Evolutionary conservation across 1,140 invertebrate species (phyloP).

Genomic region (Notospermus geniculatus): DNA sequence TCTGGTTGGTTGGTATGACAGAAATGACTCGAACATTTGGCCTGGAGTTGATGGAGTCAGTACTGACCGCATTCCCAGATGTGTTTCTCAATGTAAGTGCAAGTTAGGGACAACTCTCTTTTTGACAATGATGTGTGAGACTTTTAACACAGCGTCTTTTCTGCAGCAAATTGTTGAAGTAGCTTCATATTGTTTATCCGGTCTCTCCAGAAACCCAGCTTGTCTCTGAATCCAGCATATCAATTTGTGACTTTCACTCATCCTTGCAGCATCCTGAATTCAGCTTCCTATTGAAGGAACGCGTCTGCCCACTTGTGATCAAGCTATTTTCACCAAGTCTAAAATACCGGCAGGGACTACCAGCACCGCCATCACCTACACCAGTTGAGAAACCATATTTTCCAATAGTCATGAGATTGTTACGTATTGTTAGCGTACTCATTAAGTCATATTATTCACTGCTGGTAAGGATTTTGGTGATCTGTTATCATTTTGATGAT

Average conservation of each 20-base stretch:
- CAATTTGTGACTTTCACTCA: too few relatives aligned
- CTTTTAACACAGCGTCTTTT: too few relatives aligned
- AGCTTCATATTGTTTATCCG: neutral
- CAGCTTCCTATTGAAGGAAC: slow-evolving; percentile 89
- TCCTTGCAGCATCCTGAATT: slow-evolving; percentile 88
- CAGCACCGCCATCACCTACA: slow-evolving; percentile 67
- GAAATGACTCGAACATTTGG: slow-evolving; percentile 98
- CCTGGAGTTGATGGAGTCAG: slow-evolving; percentile 89
- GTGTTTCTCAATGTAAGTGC: slow-evolving; percentile 84
- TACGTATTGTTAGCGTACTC: slow-evolving; percentile 88
- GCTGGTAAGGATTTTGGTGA: slow-evolving; percentile 65
- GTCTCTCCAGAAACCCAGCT: too few relatives aligned
- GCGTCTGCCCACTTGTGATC: slow-evolving; percentile 95
- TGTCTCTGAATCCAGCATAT: too few relatives aligned
- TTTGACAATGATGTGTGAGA: too few relatives aligned
- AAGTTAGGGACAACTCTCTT: too few relatives aligned
- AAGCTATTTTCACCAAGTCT: slow-evolving; percentile 91
- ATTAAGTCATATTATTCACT: slow-evolving; percentile 91
- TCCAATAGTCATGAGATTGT: slow-evolving; percentile 91
- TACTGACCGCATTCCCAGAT: slow-evolving; percentile 84
- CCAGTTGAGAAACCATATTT: slow-evolving; percentile 89
- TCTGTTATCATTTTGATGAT: neutral
- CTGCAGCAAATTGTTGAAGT: neutral
- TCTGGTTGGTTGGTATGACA: slow-evolving; percentile 90
- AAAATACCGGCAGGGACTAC: slow-evolving; percentile 50